Base-by-base conservation (phyloP, 1,140 invertebrate genomes). In the Drosophila arizonae region DNA sequence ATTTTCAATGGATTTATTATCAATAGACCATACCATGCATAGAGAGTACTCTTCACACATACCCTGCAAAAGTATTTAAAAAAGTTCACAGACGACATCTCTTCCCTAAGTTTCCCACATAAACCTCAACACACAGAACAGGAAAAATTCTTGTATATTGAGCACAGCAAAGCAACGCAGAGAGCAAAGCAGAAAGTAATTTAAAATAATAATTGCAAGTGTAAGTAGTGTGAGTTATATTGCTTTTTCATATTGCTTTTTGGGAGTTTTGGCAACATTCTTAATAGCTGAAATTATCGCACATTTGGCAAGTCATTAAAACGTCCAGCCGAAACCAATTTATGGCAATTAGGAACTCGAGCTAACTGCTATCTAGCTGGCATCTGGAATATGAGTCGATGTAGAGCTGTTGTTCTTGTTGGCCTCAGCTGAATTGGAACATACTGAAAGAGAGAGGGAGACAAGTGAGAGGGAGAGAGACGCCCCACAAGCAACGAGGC, bases 301-400 rank as follows among this genome's bases (percentile, higher is more conserved):
- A 63, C 21, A 57, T 50, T 67, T 57, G 52, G 9, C 52, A 57
- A 67, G 54, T 67, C 64, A 58, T 67, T 71, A 71, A 71, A 71
- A 64, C 45, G 51, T 57, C 41, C 51, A 46, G 55, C 60, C 56
- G 26, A 64, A 54, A 64, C 63, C 21, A 71, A 71, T 71, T 71
- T 71, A 71, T 71, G 68, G 61, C 68, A 63, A 64, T 71, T 64
- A 70, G 43, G 9, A 60, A 48, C 57, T 60, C 43, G 10, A 46
- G 26, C 15, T 43, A 43, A 43, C 55, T 57, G 5, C 26, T 30
- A 60, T 46, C 57, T 46, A 48, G 45, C 57, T 65, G 10, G 17
- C 52, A 56, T 43, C 50, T 54, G 33, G n/a, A 48, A 65, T 55
- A 55, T 64, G 51, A 64, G 62, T 58, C 26, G 15, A 45, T 58